Conservation (phyloP, 2,888 invertebrate genomes). For the Gymnoscelis rufifasciata region DNA sequence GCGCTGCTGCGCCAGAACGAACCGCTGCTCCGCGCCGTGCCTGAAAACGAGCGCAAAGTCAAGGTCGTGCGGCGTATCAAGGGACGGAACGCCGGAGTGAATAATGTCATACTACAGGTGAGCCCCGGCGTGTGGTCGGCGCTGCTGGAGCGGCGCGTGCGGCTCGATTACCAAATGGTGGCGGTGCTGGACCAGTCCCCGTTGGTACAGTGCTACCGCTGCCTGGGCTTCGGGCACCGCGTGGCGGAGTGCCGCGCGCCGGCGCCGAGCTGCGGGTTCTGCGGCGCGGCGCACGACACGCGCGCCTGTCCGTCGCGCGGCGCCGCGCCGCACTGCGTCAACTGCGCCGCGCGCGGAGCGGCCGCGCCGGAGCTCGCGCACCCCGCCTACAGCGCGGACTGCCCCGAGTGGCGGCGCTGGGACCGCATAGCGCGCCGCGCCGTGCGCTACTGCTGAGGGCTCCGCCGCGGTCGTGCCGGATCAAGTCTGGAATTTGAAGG, state of each 20-base stretch:
- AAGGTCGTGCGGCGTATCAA: neutral
- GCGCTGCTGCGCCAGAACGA: neutral
- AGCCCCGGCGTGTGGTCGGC: neutral
- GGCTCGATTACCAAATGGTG: slow-evolving; percentile 7
- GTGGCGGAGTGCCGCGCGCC: neutral
- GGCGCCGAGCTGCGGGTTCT: slow-evolving; percentile 1
- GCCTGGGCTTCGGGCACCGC: slow-evolving; percentile 4
- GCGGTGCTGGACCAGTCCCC: slow-evolving; percentile 6
- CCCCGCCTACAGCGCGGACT: neutral
- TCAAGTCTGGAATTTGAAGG: neutral
- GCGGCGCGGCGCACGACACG: slow-evolving; percentile 5
- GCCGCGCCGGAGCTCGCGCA: neutral
- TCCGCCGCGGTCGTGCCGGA: neutral
- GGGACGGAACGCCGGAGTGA: neutral
- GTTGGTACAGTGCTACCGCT: slow-evolving; percentile 2
- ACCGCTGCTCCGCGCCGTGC: neutral
- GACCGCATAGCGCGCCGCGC: neutral
- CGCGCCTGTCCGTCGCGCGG: slow-evolving; percentile 1
- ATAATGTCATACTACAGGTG: slow-evolving; percentile 2
- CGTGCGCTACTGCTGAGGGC: slow-evolving; percentile 5
- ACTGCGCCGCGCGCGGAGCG: neutral
- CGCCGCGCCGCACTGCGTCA: neutral
- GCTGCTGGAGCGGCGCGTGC: neutral
- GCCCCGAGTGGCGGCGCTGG: neutral
- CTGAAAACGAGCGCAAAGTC: neutral